Evolutionary conservation across 2,888 invertebrate species (phyloP).

Genomic region (Leucophenga montana): DNA sequence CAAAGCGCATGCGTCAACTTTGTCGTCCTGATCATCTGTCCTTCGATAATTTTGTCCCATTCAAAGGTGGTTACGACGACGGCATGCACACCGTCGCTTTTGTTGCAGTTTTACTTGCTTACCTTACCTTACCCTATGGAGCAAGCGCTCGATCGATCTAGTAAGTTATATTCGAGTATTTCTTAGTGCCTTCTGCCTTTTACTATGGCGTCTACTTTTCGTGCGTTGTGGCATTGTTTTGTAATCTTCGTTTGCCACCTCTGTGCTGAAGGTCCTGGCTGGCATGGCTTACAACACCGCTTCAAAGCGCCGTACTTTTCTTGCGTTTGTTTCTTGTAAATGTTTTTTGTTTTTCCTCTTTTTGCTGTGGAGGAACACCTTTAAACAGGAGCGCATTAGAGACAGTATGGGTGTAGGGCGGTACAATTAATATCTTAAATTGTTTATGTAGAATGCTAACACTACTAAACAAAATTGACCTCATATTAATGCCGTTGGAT

Average conservation of each 20-base stretch:
- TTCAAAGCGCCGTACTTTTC: slow-evolving; percentile 18
- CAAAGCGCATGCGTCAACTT: slow-evolving; percentile 20
- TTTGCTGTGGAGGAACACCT: slow-evolving; percentile 9
- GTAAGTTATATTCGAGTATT: not conserved
- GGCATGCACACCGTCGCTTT: too few species aligned
- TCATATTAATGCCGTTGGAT: too few species aligned
- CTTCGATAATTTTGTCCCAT: slow-evolving; percentile 13
- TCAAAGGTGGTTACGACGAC: slow-evolving; percentile 21
- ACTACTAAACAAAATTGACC: too few species aligned
- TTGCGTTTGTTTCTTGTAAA: slow-evolving; percentile 10
- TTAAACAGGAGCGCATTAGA: not conserved
- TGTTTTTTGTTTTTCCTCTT: not conserved
- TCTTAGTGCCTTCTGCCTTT: not conserved
- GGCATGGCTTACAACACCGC: slow-evolving; percentile 22
- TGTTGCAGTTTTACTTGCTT: too few species aligned
- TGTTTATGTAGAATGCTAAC: too few species aligned
- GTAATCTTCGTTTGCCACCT: not conserved
- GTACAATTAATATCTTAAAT: too few species aligned
- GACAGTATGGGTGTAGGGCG: too few species aligned
- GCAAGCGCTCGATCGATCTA: not conserved
- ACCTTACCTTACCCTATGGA: too few species aligned
- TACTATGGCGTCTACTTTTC: not conserved
- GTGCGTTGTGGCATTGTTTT: not conserved
- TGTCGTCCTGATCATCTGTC: slow-evolving; percentile 20
- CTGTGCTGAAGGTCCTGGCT: not conserved